A percentile compares a stretch with the other conserved stretches of the same genome.
These are phyloP conservation scores for Chrysolina americana DNA, from an alignment of 2,888 invertebrate genomes.

Conservation along the genomic window DNA sequence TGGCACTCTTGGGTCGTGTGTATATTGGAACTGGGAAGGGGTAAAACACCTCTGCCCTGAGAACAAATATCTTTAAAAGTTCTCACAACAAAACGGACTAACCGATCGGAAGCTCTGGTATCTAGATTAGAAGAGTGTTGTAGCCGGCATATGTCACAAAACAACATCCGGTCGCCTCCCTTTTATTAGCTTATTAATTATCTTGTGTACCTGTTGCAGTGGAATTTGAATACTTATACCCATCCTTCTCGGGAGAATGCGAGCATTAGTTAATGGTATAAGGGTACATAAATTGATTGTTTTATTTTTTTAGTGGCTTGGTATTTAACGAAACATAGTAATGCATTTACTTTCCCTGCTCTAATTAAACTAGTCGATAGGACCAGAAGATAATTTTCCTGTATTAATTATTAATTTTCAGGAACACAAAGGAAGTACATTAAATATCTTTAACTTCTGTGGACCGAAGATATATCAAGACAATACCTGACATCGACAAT, in stretches of 20 bases:
- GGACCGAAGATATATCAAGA: too few relatives aligned
- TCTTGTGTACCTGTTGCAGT: conserved; percentile 24
- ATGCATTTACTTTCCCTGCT: not conserved
- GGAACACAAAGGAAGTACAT: too few relatives aligned
- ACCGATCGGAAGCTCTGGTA: conserved; percentile 49
- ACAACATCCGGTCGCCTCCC: conserved; percentile 45
- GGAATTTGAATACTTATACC: conserved; percentile 9
- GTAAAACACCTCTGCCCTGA: conserved; percentile 50
- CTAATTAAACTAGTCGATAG: too few relatives aligned
- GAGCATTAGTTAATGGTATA: not conserved
- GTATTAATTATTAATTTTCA: too few relatives aligned
- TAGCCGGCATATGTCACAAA: conserved; percentile 43
- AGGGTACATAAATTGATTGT: not conserved
- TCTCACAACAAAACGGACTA: conserved; percentile 56
- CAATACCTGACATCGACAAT: too few relatives aligned
- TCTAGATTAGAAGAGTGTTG: conserved; percentile 40
- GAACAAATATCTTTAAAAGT: conserved; percentile 56
- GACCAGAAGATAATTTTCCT: too few relatives aligned
- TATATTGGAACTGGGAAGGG: conserved; percentile 36
- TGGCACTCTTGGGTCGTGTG: conserved; percentile 27
- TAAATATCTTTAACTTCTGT: too few relatives aligned
- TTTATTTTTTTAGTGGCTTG: not conserved
- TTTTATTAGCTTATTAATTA: conserved; percentile 29
- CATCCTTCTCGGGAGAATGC: not conserved
- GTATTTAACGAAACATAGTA: not conserved